A percentile compares a stretch with the other conserved stretches of the same genome.
Evolutionary conservation across 2,113 vertebrate genomes (phyloP).

Genomic region (Salvelinus sp.): DNA sequence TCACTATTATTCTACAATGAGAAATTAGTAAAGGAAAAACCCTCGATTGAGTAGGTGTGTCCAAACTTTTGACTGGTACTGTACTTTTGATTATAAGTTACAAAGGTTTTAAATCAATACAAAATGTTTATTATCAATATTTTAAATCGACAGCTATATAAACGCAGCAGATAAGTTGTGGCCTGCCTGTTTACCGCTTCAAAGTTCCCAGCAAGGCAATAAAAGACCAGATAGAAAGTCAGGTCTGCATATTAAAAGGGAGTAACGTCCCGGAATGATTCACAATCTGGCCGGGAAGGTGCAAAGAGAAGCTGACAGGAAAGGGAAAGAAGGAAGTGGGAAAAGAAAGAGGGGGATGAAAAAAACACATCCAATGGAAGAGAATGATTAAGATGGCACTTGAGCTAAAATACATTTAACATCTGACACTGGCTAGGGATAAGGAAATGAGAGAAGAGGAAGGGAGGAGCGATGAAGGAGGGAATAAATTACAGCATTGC

Average conservation of each 20-base stretch:
- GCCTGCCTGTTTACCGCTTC: not conserved
- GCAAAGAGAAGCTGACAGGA: conserved; percentile 41
- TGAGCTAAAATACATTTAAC: conserved; percentile 51
- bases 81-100: not conserved
- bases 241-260: conserved; percentile 77
- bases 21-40: no score
- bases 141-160: not conserved
- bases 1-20: no score
- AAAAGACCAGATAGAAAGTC: conserved; percentile 53
- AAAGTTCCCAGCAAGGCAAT: conserved; percentile 30
- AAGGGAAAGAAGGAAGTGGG: conserved; percentile 25
- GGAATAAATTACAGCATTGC: conserved; percentile 32
- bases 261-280: conserved; percentile 58
- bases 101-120: not conserved
- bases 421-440: conserved; percentile 40
- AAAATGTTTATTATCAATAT: not conserved
- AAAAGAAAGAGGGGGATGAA: conserved; percentile 21
- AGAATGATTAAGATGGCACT: conserved; percentile 63
- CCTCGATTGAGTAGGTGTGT: no score
- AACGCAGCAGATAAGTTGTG: not conserved
- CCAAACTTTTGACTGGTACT: no score
- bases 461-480: not conserved
- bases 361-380: conserved; percentile 30
- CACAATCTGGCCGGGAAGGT: conserved; percentile 59
- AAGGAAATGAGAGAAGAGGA: not conserved